Base-by-base conservation (phyloP, 2,888 invertebrate species). In the Polietes domitor region DNA sequence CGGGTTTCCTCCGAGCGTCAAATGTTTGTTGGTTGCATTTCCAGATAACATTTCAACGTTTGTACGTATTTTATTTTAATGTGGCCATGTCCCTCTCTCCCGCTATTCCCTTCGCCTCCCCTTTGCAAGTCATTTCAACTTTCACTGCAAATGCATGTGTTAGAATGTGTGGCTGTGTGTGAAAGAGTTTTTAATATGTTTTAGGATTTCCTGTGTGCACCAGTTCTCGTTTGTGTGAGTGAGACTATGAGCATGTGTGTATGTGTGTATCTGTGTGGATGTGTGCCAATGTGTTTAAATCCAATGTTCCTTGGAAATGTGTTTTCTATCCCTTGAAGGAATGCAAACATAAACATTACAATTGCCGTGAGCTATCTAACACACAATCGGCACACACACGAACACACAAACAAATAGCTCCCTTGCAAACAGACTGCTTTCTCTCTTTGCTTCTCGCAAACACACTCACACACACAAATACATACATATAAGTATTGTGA, bases 11-110 rank as follows among this genome's bases (percentile, higher is more conserved):
- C 9, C 21, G 24, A 19, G 9, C 37, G 37, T 0, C 19, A 65
- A 68, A 68, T 68, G 68, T 68, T 43, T 37, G 68, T 68, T 68
- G 41, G 43, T 41, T 68, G 19, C 68, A 24, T 43, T 68, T 43
- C 21, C 24, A 43, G 43, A 68, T 43, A 58, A 58, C 58, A 58
- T 15, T 24, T 24, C 24, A 24, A 26, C 24, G 24, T 58, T 24
- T 58, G 10, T 7, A 15, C 12, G 12, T 58, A 65, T 65, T 37
- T 37, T 65, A 65, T 65, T 37, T 21, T 41, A 19, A 17, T 65
- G 17, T 32, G 4, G 32, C 5, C 63, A 32, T 32, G 32, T 32
- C n/a, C n/a, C n/a, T n/a, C 9, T 32, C 32, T 32, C 32, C 32
- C 32, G 32, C 32, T 32, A 9, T 32, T 32, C 32, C 32, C 32